Base-by-base conservation (phyloP, 2,888 invertebrate genomes). In the Lypha dubia region DNA sequence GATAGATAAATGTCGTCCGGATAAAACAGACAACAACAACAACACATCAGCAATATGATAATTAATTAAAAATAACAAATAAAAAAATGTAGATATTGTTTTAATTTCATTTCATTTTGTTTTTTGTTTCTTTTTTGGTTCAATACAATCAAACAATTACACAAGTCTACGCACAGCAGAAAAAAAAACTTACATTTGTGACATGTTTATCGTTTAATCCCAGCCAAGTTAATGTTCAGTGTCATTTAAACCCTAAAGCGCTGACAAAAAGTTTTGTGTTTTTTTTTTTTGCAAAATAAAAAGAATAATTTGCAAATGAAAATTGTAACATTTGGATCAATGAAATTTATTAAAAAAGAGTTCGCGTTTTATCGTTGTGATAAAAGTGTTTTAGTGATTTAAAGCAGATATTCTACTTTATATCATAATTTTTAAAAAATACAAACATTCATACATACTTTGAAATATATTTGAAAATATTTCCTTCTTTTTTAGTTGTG, bases 171-270 rank as follows among this genome's bases (percentile, higher is more conserved):
- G 11, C 1, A 32, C 13, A 17, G 2, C 35, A 13, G 8, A 20
- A 53, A 53, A 20, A 28, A 51, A 63, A 20, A 13, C 15, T 13
- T 56, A 49, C 65, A 49, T 67, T 67, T 77, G 46, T 58, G 24
- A 46, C 56, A 56, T 46, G 46, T 58, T 76, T 67, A 68, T 76
- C 67, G n/a, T 20, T 76, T 77, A 77, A 77, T 58, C 76, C 58
- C 67, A 49, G 58, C 6, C 49, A 49, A 24, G 35, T 58, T 9
- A 67, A 38, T 49, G 49, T 35, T 56, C n/a, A 17, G 1, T 7
- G 46, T 32, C 32, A 22, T 35, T 46, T 46, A 35, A 44, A 3
- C 32, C 17, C 17, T 13, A 20, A 41, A 44, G 11, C 6, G 7
- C 46, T 20, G 46, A 60, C 32, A 46, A 20, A n/a, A n/a, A n/a